Evolutionary conservation across 2,113 vertebrate species (phyloP).

Genomic region (Phoxinus phoxinus): DNA sequence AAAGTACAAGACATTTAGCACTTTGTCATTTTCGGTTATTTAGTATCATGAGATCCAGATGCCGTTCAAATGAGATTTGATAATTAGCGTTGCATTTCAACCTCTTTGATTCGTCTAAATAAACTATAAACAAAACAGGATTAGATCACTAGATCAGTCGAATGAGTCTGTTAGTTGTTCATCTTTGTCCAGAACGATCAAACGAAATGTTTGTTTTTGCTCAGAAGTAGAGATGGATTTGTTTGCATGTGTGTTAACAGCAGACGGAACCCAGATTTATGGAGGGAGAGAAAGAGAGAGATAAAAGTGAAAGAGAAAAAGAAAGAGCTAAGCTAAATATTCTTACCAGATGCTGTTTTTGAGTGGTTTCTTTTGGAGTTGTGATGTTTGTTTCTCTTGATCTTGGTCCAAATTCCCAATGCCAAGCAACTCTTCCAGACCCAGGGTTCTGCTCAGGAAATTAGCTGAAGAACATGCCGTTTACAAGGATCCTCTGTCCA

Average conservation of each 20-base stretch:
- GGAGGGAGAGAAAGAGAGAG: neutral
- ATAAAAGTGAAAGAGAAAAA: conserved; percentile 1
- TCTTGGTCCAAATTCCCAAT: conserved; percentile 43
- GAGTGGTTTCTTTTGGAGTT: conserved; percentile 47
- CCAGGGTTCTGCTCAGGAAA: conserved; percentile 45
- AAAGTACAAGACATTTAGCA: neutral
- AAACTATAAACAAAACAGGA: neutral
- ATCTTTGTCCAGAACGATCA: conserved; percentile 47
- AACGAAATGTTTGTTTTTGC: conserved; percentile 41
- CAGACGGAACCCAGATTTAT: conserved; percentile 26
- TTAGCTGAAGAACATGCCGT: conserved; percentile 18
- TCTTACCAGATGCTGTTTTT: conserved; percentile 58
- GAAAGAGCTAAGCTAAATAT: conserved; percentile 40
- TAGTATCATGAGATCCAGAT: neutral
- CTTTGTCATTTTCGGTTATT: neutral
- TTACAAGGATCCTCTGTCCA: conserved; percentile 19
- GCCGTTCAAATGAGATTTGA: conserved; percentile 13
- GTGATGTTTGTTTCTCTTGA: conserved; percentile 56
- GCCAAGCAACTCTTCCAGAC: conserved; percentile 48
- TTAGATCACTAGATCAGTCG: neutral
- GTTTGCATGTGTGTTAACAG: conserved; percentile 17
- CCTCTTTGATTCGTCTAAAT: conserved; percentile 26
- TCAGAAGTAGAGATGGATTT: conserved; percentile 25
- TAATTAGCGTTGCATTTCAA: conserved; percentile 27
- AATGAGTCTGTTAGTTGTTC: conserved; percentile 45